Conservation (phyloP, 2,113 vertebrate genomes). For the Lamprotornis superbus region DNA sequence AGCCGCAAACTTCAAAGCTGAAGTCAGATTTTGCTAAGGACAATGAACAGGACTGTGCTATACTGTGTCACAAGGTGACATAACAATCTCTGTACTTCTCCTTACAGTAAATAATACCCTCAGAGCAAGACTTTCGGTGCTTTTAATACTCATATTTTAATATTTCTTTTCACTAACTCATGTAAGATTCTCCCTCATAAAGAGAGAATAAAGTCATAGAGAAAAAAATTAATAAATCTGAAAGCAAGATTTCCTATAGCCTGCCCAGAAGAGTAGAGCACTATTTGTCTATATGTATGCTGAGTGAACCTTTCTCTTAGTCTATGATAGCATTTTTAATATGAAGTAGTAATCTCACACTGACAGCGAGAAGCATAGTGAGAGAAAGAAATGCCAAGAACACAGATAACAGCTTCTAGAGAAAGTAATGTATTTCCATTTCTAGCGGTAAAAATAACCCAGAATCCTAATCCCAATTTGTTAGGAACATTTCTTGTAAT, state of each 20-base stretch:
- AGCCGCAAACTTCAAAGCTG: background rate
- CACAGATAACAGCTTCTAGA: background rate
- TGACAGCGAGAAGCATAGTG: accelerated
- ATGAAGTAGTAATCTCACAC: background rate
- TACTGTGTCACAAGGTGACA: background rate
- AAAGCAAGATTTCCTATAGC: background rate
- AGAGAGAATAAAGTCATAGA: background rate
- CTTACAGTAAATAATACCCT: background rate
- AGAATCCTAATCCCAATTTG: background rate
- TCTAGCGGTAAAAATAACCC: background rate
- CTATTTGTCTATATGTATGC: background rate
- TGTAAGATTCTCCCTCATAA: background rate
- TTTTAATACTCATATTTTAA: background rate
- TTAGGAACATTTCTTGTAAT: background rate
- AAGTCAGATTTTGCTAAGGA: background rate
- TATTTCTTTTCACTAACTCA: background rate
- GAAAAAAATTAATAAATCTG: background rate
- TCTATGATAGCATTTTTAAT: accelerated
- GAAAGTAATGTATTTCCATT: background rate
- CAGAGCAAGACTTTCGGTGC: background rate
- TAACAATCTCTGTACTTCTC: accelerated
- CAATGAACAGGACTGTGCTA: background rate
- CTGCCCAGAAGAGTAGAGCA: background rate
- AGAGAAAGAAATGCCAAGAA: background rate
- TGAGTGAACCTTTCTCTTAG: background rate